Evolutionary conservation across 2,888 invertebrate genomes (phyloP), one percentile per base, ranked within the genome.

Genomic region (Scaeva pyrastri): DNA sequence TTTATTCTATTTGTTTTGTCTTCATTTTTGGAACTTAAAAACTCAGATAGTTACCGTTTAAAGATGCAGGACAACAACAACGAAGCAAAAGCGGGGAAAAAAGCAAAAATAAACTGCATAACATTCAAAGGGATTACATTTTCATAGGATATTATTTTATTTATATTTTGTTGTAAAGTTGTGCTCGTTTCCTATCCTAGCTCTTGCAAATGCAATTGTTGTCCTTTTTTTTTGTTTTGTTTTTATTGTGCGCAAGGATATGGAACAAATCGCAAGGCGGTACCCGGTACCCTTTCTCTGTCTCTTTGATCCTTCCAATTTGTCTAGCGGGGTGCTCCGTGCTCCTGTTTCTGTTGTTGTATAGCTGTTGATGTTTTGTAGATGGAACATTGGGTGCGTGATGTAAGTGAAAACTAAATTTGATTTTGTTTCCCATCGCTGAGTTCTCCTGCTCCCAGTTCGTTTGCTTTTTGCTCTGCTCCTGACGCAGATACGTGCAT

Each of bases 371-470:
- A 23, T 52, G 23, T 39, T 39, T 58, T n/a, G 43, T 26, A 43
- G 12, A 21, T 50, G n/a, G 26, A 48, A 16, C 8, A 43, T 55
- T 62, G 79, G 41, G 62, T 80, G 85, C 73, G 80, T 85, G 85
- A 80, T 85, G 80, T 81, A 76, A 80, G 73, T 62, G 80, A 80
- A 85, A 81, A 80, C 68, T 85, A 85, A 85, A 81, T 85, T 85
- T 85, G 80, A 77, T 85, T 80, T 85, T 62, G 52, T 62, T 80
- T 56, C 56, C 70, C 60, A 66, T 50, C 55, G 55, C n/a, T 66
- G 31, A 19, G 14, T 50, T 21, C 12, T 60, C 21, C 41, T 60
- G 3, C 31, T 21, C 52, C 14, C 36, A 26, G 16, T 1, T 31
- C 2, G 39, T 21, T 55, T 26, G 43, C 26, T 74, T 36, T 56